phyloP scores from a whole-genome alignment of 2,113 vertebrate genomes.

The Talpa occidentalis region DNA sequence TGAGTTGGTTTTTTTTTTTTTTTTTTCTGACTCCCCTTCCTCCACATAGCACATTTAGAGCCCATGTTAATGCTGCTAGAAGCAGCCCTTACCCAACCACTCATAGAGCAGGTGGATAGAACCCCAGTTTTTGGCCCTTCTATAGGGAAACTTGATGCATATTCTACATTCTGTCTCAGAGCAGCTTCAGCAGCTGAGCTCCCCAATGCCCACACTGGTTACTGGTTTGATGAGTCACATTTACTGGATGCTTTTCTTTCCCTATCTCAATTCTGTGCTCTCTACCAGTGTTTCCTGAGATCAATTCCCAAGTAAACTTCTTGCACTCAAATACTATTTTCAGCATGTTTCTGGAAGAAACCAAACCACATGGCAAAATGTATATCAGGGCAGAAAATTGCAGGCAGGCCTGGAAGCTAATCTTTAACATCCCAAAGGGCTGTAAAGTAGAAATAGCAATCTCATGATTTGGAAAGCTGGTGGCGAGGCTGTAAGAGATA shows the following conservation, averaged over 20 bases:
- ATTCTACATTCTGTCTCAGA: not conserved
- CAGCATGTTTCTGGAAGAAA: not conserved
- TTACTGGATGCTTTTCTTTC: not conserved
- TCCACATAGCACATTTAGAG: no score
- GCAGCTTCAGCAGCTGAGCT: not conserved
- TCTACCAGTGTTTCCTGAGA: not conserved
- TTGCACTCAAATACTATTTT: not conserved
- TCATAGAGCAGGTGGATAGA: not conserved
- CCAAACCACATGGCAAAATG: not conserved
- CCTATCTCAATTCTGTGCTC: not conserved
- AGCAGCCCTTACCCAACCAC: not conserved
- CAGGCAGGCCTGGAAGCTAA: not conserved
- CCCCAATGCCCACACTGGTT: not conserved
- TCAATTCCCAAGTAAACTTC: not conserved
- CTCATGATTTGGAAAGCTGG: not conserved
- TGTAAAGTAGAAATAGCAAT: not conserved
- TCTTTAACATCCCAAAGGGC: not conserved
- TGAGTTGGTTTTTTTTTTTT: not conserved
- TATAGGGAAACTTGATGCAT: accelerated
- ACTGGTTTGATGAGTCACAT: not conserved
- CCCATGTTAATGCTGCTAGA: not conserved
- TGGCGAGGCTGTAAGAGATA: not conserved
- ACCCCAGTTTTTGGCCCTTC: not conserved
- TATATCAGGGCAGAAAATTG: not conserved
- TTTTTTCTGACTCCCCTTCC: not conserved